Evolutionary conservation across 2,797 vertebrate species (phyloP).

Genomic region (Premnoplex brunnescens): DNA sequence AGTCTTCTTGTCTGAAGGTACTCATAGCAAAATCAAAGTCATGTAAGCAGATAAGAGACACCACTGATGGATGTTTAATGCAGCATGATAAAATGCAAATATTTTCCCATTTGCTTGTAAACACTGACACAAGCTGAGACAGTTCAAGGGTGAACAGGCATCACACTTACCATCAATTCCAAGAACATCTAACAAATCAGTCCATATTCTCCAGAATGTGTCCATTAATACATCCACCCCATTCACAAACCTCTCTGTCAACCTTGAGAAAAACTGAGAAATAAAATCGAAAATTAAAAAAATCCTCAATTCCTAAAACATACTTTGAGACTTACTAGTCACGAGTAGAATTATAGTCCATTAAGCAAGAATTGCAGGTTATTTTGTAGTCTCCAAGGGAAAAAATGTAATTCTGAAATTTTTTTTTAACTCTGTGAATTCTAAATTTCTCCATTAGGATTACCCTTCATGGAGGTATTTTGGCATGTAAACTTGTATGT

Average conservation of each 20-base stretch:
- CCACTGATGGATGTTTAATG: background rate
- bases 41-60: background rate
- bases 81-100: background rate
- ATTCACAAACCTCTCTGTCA: constrained; percentile 92
- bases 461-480: background rate
- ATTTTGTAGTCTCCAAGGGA: background rate
- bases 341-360: background rate
- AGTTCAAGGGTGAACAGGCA: background rate
- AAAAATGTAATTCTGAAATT: background rate
- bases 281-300: constrained; percentile 53
- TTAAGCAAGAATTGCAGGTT: background rate
- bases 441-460: background rate
- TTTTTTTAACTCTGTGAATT: background rate
- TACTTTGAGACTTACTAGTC: background rate
- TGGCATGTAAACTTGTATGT: accelerated
- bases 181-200: constrained; percentile 92
- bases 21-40: background rate
- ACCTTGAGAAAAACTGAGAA: constrained; percentile 90
- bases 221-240: constrained; percentile 92
- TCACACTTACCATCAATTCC: constrained; percentile 91
- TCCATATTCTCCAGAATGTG: constrained; percentile 92
- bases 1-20: background rate
- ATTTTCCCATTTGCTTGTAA: background rate
- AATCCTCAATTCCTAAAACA: background rate
- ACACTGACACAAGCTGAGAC: background rate